Base-by-base conservation (phyloP, 2,113 vertebrate species). In the Chamaea fasciata region DNA sequence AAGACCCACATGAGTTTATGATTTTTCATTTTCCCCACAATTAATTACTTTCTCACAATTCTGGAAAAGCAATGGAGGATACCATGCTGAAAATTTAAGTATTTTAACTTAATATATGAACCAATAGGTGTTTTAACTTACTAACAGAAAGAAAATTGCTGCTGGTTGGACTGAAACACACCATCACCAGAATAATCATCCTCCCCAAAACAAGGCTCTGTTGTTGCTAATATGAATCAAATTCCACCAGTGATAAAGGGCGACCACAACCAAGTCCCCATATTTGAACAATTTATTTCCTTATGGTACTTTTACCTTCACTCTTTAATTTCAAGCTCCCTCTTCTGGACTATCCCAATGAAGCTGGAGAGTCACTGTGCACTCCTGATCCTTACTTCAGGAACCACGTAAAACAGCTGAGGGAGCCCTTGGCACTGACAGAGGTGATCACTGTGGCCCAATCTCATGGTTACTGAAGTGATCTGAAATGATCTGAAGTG, bases 261-360 rank as follows among this genome's bases (percentile, higher is more conserved):
- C 13, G 10, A 89, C 80, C 63, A 68, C 39, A 91, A 87, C 67
- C 67, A 86, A 94, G 68, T 60, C 56, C 80, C 42, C 73, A 56
- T 67, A 79, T 87, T 79, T 84, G 80, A 94, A 55, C 30, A 69
- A 46, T 57, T 95, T 79, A 55, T 80, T 87, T 92, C 70, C 63
- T 94, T 55, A 70, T 87, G 69, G 21, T 67, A 26, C 74, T 87
- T 95, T 50, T 30, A 74, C 71, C 52, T 91, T 69, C 93, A 94
- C 94, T 97, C 92, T 95, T 95, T 94, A 95, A 94, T 96, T 90
- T 82, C 94, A 96, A 95, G 92, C 94, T 97, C 96, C 95, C 96
- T 97, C 94, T 97, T 95, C 93, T 97, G 94, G 96, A 95, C 93
- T 97, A 85, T 94, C 78, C 92, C 96, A 69, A 94, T 18, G 92